Conservation (phyloP, 2,113 vertebrate species). For the Vimba vimba region DNA sequence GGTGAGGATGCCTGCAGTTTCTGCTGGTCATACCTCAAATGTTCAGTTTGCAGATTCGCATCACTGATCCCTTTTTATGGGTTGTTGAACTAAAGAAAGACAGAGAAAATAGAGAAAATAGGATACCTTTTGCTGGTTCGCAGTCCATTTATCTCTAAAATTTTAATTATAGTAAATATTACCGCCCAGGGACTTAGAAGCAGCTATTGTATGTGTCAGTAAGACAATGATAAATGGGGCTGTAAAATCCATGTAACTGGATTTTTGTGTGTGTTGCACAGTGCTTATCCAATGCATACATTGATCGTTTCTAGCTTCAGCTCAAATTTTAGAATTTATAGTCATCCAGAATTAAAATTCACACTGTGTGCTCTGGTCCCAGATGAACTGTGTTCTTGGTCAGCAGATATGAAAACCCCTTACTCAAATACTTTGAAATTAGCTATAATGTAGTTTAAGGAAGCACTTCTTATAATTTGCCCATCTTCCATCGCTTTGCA, state of each 20-base stretch:
- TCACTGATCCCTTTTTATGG: constrained; percentile 82
- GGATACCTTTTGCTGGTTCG: constrained; percentile 30
- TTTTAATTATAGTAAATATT: constrained; percentile 24
- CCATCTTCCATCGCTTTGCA: not conserved
- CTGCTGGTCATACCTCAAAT: constrained; percentile 74
- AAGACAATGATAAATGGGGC: constrained; percentile 9
- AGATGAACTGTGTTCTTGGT: constrained; percentile 24
- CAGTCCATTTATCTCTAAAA: constrained; percentile 36
- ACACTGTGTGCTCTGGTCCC: constrained; percentile 16
- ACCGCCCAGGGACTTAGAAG: constrained; percentile 17
- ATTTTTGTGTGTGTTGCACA: constrained; percentile 1
- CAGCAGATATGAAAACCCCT: constrained; percentile 8
- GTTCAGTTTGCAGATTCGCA: constrained; percentile 66
- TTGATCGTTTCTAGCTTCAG: not conserved
- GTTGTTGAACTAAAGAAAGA: constrained; percentile 71
- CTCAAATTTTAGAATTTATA: constrained; percentile 22
- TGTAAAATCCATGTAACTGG: not conserved
- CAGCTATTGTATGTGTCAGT: not conserved
- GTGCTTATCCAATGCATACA: not conserved
- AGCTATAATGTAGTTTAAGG: not conserved
- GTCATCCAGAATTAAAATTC: constrained; percentile 27
- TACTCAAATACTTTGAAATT: not conserved
- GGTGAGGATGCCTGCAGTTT: not conserved
- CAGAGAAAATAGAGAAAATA: not conserved
- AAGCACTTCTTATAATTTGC: not conserved